Percentiles rank a stretch among this genome's conserved stretches.
Conservation (phyloP, 2,113 vertebrate species). For the Atractosteus spatula region DNA sequence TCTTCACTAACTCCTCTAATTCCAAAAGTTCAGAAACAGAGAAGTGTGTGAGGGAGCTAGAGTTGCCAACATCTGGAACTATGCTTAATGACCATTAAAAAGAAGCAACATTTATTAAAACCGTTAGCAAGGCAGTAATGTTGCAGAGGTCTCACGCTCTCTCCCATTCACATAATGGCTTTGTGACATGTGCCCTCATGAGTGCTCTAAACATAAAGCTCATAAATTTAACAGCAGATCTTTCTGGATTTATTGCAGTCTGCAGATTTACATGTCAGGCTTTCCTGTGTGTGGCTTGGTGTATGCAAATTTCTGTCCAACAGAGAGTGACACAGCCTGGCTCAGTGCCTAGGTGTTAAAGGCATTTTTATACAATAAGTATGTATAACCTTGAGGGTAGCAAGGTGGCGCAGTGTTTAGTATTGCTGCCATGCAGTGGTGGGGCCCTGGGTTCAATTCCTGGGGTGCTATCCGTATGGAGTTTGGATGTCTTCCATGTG, state of each 20-base stretch:
- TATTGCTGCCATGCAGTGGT: too few species aligned
- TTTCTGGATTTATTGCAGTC: constrained; percentile 49
- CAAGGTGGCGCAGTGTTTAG: too few species aligned
- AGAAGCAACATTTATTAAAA: constrained; percentile 46
- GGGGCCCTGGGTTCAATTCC: too few species aligned
- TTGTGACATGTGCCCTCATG: constrained; percentile 36
- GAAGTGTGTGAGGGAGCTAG: constrained; percentile 39
- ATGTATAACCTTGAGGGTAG: too few species aligned
- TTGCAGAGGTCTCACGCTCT: constrained; percentile 26
- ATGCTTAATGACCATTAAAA: constrained; percentile 59
- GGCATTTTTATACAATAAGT: too few species aligned
- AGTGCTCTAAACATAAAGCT: constrained; percentile 39
- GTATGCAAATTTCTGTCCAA: neutral
- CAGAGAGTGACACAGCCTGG: neutral
- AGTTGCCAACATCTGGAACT: constrained; percentile 61
- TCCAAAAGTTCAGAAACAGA: constrained; percentile 31
- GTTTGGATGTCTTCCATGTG: too few species aligned
- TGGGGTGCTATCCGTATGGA: too few species aligned
- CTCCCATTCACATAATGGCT: constrained; percentile 32
- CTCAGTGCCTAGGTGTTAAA: too few species aligned
- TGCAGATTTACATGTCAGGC: constrained; percentile 39
- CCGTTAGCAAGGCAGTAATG: constrained; percentile 11
- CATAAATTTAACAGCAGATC: constrained; percentile 50
- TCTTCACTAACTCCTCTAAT: constrained; percentile 33
- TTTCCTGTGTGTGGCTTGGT: constrained; percentile 43